These are phyloP conservation scores for Gandaritis pyraliata DNA, from an alignment of 2,888 invertebrate species.

Conservation along the genomic window DNA sequence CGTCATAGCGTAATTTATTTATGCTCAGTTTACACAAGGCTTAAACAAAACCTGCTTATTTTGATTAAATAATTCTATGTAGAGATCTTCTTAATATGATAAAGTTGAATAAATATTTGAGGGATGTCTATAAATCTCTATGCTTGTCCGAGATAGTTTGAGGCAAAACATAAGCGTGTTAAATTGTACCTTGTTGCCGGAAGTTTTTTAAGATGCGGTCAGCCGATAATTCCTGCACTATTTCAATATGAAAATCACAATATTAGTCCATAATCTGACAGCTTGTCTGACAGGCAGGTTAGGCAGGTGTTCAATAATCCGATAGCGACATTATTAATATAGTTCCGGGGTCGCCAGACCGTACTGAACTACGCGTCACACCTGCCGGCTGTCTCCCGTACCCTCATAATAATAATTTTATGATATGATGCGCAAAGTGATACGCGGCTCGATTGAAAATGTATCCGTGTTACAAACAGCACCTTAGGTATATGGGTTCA, in stretches of 20 bases:
- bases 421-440: conserved; percentile 2
- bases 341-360: conserved; percentile 16
- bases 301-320: conserved; percentile 26
- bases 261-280: conserved; percentile 12
- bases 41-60: too few relatives aligned
- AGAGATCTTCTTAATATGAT: neutral
- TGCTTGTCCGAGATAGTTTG: neutral
- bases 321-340: conserved; percentile 26
- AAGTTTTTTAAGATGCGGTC: neutral
- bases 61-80: too few relatives aligned
- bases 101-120: neutral
- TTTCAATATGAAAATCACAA: conserved; percentile 6
- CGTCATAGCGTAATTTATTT: too few relatives aligned
- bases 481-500: too few relatives aligned
- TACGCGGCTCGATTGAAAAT: conserved; percentile 11
- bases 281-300: conserved; percentile 14
- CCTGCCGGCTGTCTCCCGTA: conserved; percentile 8
- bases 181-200: neutral
- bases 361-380: conserved; percentile 13
- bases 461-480: neutral
- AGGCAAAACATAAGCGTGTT: neutral
- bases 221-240: neutral
- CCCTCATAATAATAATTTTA: neutral
- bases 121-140: neutral
- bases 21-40: too few relatives aligned